Base-by-base conservation (phyloP, 1,140 invertebrate species). In the Meloidogyne exigua region DNA sequence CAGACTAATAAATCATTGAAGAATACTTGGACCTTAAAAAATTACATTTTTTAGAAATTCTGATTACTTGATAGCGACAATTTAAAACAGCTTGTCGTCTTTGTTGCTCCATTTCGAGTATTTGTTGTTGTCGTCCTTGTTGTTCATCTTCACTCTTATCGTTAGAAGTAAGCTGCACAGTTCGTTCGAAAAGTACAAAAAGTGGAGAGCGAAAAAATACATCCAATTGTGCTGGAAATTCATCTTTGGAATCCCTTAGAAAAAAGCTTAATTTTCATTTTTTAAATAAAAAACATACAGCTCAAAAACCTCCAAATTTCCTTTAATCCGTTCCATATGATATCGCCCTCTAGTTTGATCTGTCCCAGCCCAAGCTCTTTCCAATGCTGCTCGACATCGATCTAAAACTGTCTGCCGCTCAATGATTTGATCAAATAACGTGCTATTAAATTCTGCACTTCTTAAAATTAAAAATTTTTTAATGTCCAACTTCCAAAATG, bases 1-100 rank as follows among this genome's bases (percentile, higher is more conserved):
- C 80, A 81, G 21, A 82, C 80, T 18, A 82, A 72, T 13, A 80
- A 42, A 42, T 82, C 72, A 49, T 82, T 82, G 77, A 82, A 82
- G 49, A 68, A 77, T 26, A 82, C 49, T 44, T 81, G 66, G 44
- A 82, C 64, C 49, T 79, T 68, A 32, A 36, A 32, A 76, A 65
- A 26, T 71, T 18, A 5, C 5, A n/a, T 67, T 39, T 67, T 15
- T n/a, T 18, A 5, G 5, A 57, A 57, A 57, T 57, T 57, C 49
- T 57, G 49, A 57, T 57, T 18, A 42, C 66, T 21, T 39, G 21
- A 32, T 49, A 72, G 4, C 39, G 49, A 63, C 70, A 66, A 21
- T 26, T 10, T n/a, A 23, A 25, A 36, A 26, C 25, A 15, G n/a
- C 70, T 15, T 36, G 66, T 5, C 66, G 66, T 23, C 66, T 68